Conservation (phyloP, 2,797 vertebrate genomes). For the Galago senegalensis region DNA sequence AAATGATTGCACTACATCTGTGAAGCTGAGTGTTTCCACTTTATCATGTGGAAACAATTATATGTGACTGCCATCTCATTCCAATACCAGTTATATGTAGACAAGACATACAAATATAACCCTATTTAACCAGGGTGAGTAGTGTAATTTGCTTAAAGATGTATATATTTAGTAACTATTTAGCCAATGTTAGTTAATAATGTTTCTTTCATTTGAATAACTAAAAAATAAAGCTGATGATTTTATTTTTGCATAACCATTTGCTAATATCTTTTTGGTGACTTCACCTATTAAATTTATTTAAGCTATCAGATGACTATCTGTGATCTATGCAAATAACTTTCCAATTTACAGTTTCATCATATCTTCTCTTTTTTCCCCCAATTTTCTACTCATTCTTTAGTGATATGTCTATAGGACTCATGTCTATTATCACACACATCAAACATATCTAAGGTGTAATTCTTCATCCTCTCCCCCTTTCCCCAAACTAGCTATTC, state of each 20-base stretch:
- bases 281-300: constrained; percentile 24
- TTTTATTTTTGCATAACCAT: not conserved
- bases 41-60: not conserved
- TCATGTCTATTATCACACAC: constrained; percentile 9
- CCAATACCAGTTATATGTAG: too few species aligned
- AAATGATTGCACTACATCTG: not conserved
- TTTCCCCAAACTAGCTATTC: not conserved
- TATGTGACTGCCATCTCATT: too few species aligned
- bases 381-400: not conserved
- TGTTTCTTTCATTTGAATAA: not conserved
- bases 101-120: too few species aligned
- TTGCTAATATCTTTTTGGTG: not conserved
- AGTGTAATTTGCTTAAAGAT: not conserved
- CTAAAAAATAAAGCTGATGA: not conserved
- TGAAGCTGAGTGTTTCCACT: constrained; percentile 9
- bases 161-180: not conserved
- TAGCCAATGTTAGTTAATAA: not conserved
- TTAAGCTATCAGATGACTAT: not conserved
- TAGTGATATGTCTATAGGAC: not conserved
- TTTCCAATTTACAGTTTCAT: not conserved
- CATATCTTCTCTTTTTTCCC: not conserved
- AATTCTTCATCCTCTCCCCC: not conserved
- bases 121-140: not conserved
- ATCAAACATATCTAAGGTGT: not conserved
- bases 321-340: not conserved